phyloP scores from a whole-genome alignment of 2,797 vertebrate species.

The Mus spretus region DNA sequence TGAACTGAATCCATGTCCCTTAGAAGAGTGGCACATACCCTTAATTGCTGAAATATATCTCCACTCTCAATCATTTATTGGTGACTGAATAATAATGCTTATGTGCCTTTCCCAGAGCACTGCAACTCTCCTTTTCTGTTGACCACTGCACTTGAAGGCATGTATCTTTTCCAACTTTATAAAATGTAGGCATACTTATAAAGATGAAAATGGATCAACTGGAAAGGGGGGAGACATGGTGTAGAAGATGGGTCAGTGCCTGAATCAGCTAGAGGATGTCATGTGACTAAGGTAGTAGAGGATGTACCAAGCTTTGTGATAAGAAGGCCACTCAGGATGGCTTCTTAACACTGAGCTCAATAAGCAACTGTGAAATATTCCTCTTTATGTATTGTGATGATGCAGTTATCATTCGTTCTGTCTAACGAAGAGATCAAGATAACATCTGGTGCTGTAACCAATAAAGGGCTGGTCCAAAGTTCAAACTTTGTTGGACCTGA shows the following conservation, averaged over 20 bases:
- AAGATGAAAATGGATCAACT: neutral
- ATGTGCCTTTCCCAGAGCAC: neutral
- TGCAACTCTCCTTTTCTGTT: neutral
- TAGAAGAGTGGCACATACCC: neutral
- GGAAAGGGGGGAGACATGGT: neutral
- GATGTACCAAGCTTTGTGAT: neutral
- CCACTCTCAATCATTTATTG: neutral
- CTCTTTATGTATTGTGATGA: neutral
- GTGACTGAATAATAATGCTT: neutral
- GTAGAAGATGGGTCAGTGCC: neutral
- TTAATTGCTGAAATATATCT: neutral
- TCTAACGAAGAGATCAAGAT: neutral
- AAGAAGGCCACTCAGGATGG: neutral
- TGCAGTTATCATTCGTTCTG: accelerated
- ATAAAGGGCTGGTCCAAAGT: neutral
- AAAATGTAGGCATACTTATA: neutral
- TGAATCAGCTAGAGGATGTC: neutral
- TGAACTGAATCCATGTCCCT: neutral
- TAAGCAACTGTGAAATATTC: neutral
- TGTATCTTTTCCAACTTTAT: neutral
- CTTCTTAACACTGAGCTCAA: neutral
- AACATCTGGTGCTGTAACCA: neutral
- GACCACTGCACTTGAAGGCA: neutral
- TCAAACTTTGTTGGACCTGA: neutral
- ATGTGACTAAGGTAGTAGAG: neutral